These are phyloP conservation scores for Sitta carolinensis DNA, from an alignment of 2,797 vertebrate genomes.

Conservation along the genomic window DNA sequence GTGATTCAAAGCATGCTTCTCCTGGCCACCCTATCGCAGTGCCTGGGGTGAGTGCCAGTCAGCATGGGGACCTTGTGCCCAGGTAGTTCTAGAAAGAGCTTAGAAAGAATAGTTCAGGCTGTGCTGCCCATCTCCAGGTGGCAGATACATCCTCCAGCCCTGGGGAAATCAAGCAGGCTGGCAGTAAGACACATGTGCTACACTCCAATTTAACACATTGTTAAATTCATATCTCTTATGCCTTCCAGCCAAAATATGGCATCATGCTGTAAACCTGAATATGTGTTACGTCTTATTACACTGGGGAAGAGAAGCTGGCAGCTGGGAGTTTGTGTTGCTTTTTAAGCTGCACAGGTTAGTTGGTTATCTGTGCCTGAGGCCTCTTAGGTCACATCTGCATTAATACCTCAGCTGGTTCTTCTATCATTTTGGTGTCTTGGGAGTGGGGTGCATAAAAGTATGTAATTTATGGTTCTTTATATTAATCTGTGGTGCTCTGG, in stretches of 20 bases:
- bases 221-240: conserved; percentile 24
- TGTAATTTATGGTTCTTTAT: neutral
- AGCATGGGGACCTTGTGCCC: neutral
- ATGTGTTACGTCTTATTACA: conserved; percentile 1
- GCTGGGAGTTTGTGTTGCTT: neutral
- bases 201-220: conserved; percentile 20
- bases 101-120: neutral
- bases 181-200: neutral
- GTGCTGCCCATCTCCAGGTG: neutral
- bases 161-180: conserved; percentile 16
- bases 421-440: neutral
- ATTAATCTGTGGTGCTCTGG: neutral
- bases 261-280: conserved; percentile 6
- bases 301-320: neutral
- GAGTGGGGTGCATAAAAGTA: neutral
- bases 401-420: neutral
- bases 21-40: fast-evolving
- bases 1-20: neutral
- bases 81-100: neutral
- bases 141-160: neutral
- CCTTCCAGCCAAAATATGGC: conserved; percentile 35
- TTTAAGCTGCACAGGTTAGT: conserved; percentile 3
- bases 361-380: conserved; percentile 15
- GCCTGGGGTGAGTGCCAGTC: fast-evolving
- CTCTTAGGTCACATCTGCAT: neutral